Conservation (phyloP, 1,140 invertebrate species). For the Aphaenogaster floridana region DNA sequence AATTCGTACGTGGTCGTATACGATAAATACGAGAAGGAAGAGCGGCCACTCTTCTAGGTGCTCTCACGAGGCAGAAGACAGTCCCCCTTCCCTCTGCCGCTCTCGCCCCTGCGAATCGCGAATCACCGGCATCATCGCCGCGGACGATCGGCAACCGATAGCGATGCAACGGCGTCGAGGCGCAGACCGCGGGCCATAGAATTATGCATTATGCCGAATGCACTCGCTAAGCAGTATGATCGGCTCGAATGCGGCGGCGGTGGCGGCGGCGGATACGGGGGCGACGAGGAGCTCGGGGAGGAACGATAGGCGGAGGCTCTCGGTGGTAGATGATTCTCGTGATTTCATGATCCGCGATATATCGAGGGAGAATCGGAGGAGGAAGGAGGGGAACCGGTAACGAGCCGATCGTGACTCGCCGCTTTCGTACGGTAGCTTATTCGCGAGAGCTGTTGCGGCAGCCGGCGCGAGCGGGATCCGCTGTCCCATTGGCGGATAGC, state of each 20-base stretch:
- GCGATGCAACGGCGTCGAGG: constrained; percentile 37
- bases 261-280: neutral
- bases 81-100: neutral
- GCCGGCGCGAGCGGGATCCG: constrained; percentile 54
- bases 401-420: constrained; percentile 85
- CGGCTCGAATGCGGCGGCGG: constrained; percentile 67
- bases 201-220: constrained; percentile 80
- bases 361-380: constrained; percentile 62
- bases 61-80: constrained; percentile 58
- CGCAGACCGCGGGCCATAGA: constrained; percentile 68
- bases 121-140: constrained; percentile 53
- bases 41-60: constrained; percentile 49
- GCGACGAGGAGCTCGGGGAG: neutral
- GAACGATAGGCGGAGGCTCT: constrained; percentile 43
- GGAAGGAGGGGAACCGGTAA: constrained; percentile 71
- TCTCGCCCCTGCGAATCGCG: neutral
- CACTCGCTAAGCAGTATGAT: constrained; percentile 81
- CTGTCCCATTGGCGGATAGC: constrained; percentile 58
- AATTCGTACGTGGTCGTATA: constrained; percentile 51
- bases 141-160: constrained; percentile 51
- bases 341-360: constrained; percentile 82
- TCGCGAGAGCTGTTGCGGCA: constrained; percentile 75
- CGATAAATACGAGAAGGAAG: constrained; percentile 53
- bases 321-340: constrained; percentile 73
- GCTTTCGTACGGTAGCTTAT: constrained; percentile 82